Conservation (phyloP, 1,140 invertebrate genomes). For the Delia radicum region DNA sequence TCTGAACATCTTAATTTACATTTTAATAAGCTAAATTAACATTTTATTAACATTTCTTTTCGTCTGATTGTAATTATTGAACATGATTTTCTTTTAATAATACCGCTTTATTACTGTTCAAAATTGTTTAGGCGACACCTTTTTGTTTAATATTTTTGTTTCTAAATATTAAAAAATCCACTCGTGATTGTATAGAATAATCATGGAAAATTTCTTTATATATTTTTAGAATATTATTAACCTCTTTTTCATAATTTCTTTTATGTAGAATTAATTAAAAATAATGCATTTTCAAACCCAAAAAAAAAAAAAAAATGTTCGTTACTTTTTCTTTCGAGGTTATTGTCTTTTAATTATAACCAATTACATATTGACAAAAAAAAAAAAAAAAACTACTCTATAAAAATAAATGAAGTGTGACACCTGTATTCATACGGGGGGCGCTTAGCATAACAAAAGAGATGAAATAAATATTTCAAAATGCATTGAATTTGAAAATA, state of each 20-base stretch:
- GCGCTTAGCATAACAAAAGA: conserved; percentile 6
- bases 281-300: not conserved
- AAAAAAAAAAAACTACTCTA: not conserved
- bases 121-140: conserved; percentile 10
- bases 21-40: too few species aligned
- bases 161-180: not conserved
- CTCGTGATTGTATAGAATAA: not conserved
- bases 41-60: too few species aligned
- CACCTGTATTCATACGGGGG: not conserved
- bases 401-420: conserved; percentile 7
- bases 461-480: too few species aligned
- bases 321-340: not conserved
- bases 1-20: too few species aligned
- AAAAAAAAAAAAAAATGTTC: not conserved
- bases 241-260: not conserved
- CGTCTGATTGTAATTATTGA: too few species aligned
- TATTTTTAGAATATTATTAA: not conserved
- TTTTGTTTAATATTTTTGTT: not conserved
- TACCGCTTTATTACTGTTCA: not conserved
- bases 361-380: conserved; percentile 4
- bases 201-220: not conserved
- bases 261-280: not conserved
- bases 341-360: conserved; percentile 2
- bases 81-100: not conserved
- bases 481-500: too few species aligned